A percentile compares a stretch with the other conserved stretches of the same genome.
phyloP scores from a whole-genome alignment of 2,797 vertebrate species.

The Erpetoichthys calabaricus region DNA sequence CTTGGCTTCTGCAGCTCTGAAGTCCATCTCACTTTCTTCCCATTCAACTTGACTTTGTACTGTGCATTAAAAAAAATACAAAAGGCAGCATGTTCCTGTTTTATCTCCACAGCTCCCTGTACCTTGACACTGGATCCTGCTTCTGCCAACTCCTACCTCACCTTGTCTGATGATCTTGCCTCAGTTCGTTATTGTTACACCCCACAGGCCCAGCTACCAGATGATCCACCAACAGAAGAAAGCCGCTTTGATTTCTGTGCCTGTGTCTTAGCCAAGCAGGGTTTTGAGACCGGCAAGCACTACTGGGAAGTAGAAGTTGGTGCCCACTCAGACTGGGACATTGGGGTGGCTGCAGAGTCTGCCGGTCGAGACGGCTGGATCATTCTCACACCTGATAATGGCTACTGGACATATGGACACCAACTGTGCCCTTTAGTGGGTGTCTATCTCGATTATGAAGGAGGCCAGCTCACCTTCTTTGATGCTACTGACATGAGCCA shows the following conservation, averaged over 20 bases:
- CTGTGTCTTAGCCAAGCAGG: constrained; percentile 10
- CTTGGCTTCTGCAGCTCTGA: too few species aligned
- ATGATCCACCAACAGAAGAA: constrained; percentile 1
- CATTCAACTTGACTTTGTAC: too few species aligned
- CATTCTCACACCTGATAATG: constrained; percentile 11
- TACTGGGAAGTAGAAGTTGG: constrained; percentile 18
- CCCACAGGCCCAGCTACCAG: background rate
- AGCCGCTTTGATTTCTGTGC: constrained; percentile 12
- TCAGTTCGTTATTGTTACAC: constrained; percentile 8
- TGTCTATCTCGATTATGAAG: constrained; percentile 16
- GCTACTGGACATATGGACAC: constrained; percentile 15
- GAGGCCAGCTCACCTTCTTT: constrained; percentile 17
- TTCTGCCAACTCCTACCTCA: constrained; percentile 13
- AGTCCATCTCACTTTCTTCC: too few species aligned
- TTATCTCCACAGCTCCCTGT: constrained; percentile 8
- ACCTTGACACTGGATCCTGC: constrained; percentile 11
- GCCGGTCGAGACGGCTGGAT: constrained; percentile 15
- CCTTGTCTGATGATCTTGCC: constrained; percentile 14
- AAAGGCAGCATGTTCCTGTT: background rate
- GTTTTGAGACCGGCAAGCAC: constrained; percentile 9
- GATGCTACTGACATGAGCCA: constrained; percentile 9
- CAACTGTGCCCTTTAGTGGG: constrained; percentile 8
- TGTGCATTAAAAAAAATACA: too few species aligned
- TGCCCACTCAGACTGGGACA: constrained; percentile 13
- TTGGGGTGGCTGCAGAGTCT: constrained; percentile 10